These are phyloP conservation scores for Dolichopus griseipennis DNA, from an alignment of 2,888 invertebrate genomes.

Conservation along the genomic window DNA sequence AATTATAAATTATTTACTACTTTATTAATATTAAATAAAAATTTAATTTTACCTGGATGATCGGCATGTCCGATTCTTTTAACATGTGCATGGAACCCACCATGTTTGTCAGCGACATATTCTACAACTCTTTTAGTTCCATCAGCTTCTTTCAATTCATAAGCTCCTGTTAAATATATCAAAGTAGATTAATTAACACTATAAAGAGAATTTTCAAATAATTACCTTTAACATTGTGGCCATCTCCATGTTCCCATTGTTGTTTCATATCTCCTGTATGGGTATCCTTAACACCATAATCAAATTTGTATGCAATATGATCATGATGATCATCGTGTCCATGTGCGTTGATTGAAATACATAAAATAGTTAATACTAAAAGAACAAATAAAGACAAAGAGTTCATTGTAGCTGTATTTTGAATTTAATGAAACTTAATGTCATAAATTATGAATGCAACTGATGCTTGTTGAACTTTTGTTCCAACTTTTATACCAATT, in stretches of 20 bases:
- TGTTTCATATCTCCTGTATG: slow-evolving; percentile 38
- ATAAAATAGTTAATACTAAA: not conserved
- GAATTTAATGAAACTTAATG: too few relatives aligned
- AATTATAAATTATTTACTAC: not conserved
- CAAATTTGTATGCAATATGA: slow-evolving; percentile 35
- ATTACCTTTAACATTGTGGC: slow-evolving; percentile 38
- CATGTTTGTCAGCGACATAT: slow-evolving; percentile 36
- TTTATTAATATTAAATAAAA: not conserved
- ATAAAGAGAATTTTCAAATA: too few relatives aligned
- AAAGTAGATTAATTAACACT: too few relatives aligned
- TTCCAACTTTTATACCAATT: not conserved
- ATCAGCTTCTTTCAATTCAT: slow-evolving; percentile 39
- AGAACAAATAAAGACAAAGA: not conserved
- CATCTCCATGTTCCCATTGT: slow-evolving; percentile 41
- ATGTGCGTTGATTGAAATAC: slow-evolving; percentile 20
- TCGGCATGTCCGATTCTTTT: slow-evolving; percentile 1
- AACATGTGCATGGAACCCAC: not conserved
- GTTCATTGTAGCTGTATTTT: not conserved
- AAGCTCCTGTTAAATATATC: slow-evolving; percentile 26
- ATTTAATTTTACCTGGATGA: not conserved
- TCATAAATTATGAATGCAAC: not conserved
- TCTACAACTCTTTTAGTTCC: slow-evolving; percentile 38
- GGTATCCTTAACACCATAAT: slow-evolving; percentile 38
- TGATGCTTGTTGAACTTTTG: not conserved
- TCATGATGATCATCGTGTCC: slow-evolving; percentile 38